Conservation (phyloP, 2,113 vertebrate species). For the Strix uralensis region DNA sequence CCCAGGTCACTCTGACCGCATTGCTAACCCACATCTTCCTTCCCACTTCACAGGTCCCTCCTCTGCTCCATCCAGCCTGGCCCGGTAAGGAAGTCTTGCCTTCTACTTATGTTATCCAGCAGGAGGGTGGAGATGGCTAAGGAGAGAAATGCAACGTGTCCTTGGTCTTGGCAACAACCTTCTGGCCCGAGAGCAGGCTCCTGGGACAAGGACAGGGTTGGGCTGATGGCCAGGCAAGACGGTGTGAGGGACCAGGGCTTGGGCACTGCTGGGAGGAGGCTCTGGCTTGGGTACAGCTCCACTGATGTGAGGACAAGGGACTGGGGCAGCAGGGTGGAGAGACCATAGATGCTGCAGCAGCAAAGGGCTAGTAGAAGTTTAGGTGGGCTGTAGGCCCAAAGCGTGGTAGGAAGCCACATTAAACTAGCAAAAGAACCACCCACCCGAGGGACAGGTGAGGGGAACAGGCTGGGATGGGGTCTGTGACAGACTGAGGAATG, state of each 20-base stretch:
- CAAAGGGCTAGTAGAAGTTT: not conserved
- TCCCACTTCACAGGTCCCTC: slow-evolving; percentile 22
- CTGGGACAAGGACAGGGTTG: not conserved
- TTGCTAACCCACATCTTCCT: not conserved
- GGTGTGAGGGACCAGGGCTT: not conserved
- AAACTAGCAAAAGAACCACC: not conserved
- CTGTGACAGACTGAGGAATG: not conserved
- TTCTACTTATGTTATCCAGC: not conserved
- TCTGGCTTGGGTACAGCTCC: not conserved
- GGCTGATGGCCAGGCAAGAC: not conserved
- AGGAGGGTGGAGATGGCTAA: not conserved
- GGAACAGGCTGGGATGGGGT: not conserved
- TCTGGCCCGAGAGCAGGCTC: not conserved
- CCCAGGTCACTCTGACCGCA: not conserved
- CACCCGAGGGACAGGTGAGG: not conserved
- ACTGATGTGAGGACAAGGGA: not conserved
- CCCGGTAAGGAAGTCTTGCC: slow-evolving; percentile 40
- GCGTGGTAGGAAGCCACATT: not conserved
- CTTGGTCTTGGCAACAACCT: not conserved
- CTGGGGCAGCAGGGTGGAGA: not conserved
- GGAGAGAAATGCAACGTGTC: not conserved
- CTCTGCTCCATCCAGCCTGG: not conserved
- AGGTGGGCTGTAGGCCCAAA: no score
- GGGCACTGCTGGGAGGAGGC: not conserved
- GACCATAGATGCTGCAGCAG: not conserved